Conservation (phyloP, 2,888 invertebrate genomes). For the Pristionchus entomophagus region DNA sequence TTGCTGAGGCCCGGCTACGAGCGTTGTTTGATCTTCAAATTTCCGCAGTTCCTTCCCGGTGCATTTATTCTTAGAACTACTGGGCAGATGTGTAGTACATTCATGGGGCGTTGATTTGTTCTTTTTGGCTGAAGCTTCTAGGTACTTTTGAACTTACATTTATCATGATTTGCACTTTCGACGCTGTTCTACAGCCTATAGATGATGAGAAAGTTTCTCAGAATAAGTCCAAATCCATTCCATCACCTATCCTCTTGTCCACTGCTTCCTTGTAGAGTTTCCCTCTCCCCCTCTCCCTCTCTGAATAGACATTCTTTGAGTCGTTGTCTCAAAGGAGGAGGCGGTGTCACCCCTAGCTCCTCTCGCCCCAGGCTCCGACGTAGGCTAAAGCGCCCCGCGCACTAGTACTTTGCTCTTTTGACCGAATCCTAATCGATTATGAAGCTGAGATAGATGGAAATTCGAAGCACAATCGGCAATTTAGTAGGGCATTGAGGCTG, state of each 20-base stretch:
- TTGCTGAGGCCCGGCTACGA: background rate
- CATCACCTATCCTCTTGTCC: background rate
- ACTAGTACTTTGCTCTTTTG: background rate
- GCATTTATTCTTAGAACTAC: background rate
- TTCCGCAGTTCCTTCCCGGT: background rate
- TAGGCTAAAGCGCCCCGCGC: background rate
- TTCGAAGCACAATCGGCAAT: background rate
- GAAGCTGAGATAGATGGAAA: background rate
- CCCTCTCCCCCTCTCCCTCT: background rate
- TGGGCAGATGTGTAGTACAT: background rate
- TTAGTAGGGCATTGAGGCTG: background rate
- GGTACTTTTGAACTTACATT: too few relatives aligned
- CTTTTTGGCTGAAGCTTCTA: too few relatives aligned
- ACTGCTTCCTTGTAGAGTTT: background rate
- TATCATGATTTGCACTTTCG: too few relatives aligned
- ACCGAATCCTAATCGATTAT: too few relatives aligned
- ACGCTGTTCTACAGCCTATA: too few relatives aligned
- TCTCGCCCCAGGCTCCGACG: background rate
- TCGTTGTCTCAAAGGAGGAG: background rate
- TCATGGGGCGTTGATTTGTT: background rate
- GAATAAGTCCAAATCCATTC: background rate
- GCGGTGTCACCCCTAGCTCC: constrained; percentile 8
- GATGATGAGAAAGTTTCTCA: too few relatives aligned
- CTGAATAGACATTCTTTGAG: constrained; percentile 5
- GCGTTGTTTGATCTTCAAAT: background rate